Evolutionary conservation across 1,140 invertebrate genomes (phyloP), one percentile per base, ranked within the genome.

Genomic region (Leptopilina boulardi): DNA sequence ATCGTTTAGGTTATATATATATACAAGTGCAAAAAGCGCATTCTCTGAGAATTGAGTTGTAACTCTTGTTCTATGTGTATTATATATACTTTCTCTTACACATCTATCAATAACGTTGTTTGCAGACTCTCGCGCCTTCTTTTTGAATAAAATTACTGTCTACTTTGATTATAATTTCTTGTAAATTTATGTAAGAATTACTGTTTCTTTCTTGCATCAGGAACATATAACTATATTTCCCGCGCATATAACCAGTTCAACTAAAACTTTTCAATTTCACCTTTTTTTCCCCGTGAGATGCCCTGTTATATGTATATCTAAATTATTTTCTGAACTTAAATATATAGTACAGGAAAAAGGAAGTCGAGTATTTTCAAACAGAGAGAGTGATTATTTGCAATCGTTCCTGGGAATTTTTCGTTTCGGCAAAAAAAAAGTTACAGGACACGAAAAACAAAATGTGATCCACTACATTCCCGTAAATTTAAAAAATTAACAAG

Each of bases 81-180:
- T n/a, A 9, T 38, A 38, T 30, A 59, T 15, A 66, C 59, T 66
- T 66, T 66, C 59, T 66, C 59, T 66, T 66, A 11, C 10, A 66
- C 23, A 66, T 66, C 59, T 66, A 66, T 66, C 59, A 66, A 66
- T 66, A 66, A 66, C n/a, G 47, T 51, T 66, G 59, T 34, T 66
- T 30, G 23, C 23, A 30, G 59, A n/a, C 11, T 66, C 59, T 66
- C 59, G 11, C 59, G 11, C 59, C 23, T 30, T 66, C 26, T 66
- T 66, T n/a, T 15, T 66, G 9, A 66, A 66, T 66, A n/a, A 66
- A 66, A 66, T 66, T 30, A 66, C 26, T 66, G 59, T 66, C 59
- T 66, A 5, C 4, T 66, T 66, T 30, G 59, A 66, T 66, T 26
- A 66, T 66, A 30, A 26, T 11, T 66, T 13, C 21, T 66, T 30